Conservation (phyloP, 2,113 vertebrate genomes). For the Ceyx cyanopectus region DNA sequence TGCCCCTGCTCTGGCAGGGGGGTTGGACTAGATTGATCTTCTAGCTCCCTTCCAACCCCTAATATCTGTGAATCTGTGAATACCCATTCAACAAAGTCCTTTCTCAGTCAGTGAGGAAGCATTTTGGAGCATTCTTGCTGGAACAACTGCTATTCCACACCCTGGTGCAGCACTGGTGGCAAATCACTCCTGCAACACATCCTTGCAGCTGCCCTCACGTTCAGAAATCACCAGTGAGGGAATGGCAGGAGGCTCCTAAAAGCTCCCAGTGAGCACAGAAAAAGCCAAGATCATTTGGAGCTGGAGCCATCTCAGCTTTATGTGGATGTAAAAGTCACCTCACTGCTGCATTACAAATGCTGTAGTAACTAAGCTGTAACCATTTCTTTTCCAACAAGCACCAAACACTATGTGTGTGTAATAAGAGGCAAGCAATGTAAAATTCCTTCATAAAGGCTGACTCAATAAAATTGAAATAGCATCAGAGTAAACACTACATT, state of each 20-base stretch:
- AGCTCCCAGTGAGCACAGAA: not conserved
- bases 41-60: too few species aligned
- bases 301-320: not conserved
- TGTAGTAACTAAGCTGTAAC: not conserved
- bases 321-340: not conserved
- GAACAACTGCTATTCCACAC: constrained; percentile 7
- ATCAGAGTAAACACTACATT: not conserved
- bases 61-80: too few species aligned
- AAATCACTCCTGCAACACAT: not conserved
- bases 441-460: constrained; percentile 1
- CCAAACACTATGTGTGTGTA: not conserved
- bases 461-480: not conserved
- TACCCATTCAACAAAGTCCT: not conserved
- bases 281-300: not conserved
- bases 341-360: not conserved
- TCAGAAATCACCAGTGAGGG: not conserved
- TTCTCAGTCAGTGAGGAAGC: not conserved
- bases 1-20: too few species aligned
- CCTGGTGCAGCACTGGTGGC: not conserved
- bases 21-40: too few species aligned
- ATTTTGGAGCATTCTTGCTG: not conserved
- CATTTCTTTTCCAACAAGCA: not conserved
- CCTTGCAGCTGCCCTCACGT: not conserved
- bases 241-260: not conserved
- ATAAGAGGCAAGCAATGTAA: not conserved